A percentile compares a stretch with the other conserved stretches of the same genome.
Evolutionary conservation across 2,113 vertebrate species (phyloP).

Genomic region (Euleptes europaea): DNA sequence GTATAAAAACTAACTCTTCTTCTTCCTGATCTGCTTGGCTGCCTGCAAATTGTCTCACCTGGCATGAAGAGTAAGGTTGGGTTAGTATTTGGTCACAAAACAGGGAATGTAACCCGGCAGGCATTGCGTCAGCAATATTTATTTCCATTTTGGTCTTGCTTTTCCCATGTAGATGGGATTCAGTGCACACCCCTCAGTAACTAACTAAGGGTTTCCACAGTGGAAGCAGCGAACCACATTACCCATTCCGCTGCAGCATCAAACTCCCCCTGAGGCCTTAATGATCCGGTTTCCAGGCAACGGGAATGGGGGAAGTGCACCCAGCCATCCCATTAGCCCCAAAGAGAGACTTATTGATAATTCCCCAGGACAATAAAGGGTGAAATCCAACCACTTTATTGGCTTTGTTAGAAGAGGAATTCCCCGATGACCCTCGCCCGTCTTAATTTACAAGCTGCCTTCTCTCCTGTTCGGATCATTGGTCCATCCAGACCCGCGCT

Average conservation of each 20-base stretch:
- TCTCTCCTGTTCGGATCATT: no score
- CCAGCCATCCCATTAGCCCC: conserved; percentile 5
- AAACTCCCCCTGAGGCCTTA: background rate
- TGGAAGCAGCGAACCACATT: background rate
- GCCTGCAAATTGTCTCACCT: background rate
- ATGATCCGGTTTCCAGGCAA: conserved; percentile 13
- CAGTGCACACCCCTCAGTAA: conserved; percentile 39
- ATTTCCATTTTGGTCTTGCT: conserved; percentile 37
- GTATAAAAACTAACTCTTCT: no score
- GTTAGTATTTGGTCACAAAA: background rate
- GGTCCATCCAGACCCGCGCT: background rate
- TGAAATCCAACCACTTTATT: background rate
- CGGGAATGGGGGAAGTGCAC: background rate
- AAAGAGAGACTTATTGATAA: conserved; percentile 12
- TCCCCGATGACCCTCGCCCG: background rate
- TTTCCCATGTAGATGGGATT: conserved; percentile 37
- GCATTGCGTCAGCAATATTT: conserved; percentile 38
- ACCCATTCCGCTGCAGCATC: background rate
- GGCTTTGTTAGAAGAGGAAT: background rate
- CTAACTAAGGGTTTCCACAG: conserved; percentile 7
- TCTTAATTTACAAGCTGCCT: background rate
- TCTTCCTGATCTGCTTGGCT: background rate
- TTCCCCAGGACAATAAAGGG: background rate
- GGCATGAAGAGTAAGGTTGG: background rate
- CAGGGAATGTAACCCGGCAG: conserved; percentile 35